Evolutionary conservation across 2,113 vertebrate species (phyloP), one percentile per base, ranked within the genome.

Genomic region (Polypterus senegalus): DNA sequence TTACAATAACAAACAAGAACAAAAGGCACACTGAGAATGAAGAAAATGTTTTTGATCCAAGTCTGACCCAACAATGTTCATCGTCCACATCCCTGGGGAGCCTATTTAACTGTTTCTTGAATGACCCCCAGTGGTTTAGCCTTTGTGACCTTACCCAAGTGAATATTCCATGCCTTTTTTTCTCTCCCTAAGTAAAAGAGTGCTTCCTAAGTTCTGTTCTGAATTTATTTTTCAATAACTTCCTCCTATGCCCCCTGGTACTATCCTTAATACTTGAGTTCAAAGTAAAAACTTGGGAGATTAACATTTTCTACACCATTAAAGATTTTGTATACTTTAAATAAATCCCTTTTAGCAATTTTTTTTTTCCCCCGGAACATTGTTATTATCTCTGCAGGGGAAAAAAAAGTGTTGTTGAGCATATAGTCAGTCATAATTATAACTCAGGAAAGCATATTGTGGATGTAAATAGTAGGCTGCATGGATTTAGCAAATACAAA

Each of bases 221-320:
- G 51, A 52, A 62, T 62, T 62, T 46, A 52, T 62, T 62, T 62
- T 62, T 54, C 56, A 45, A 9, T 58, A 43, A 45, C 43, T 58
- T 58, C 56, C 7, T 7, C 7, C 43, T 58, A 27, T 8, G 56
- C 56, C 43, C 43, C 56, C 7, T 58, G 56, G 56, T 6, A 5
- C 27, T 27, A 7, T 57, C 9, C 56, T 57, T 44, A 27, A 45
- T 45, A 6, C 56, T 27, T 43, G 43, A 43, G 56, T 58, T 58
- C 43, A 58, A 58, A 58, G 56, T 45, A 58, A 44, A 45, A 58
- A 44, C 9, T 55, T 55, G 6, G 6, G 10, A 11, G 54, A 3
- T 55, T 55, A 27, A 10, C 54, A 55, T 55, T 10, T 27, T 27
- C 27, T 27, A 27, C 27, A 27, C 27, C 27, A 27, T 27, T 27